Evolutionary conservation across 2,797 vertebrate genomes (phyloP).

Genomic region (Nyctibius grandis): DNA sequence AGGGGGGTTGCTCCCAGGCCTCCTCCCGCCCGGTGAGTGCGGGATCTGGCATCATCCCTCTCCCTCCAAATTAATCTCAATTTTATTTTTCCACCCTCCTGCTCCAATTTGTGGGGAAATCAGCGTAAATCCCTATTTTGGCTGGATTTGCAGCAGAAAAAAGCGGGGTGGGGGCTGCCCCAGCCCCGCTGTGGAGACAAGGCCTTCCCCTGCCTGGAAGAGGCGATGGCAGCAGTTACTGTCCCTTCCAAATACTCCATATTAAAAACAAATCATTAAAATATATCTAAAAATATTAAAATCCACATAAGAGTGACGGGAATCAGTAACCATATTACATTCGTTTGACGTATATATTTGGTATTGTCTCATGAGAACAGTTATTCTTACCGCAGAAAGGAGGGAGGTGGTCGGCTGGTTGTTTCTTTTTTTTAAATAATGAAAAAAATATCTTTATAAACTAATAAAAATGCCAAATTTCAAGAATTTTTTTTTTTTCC

Average conservation of each 20-base stretch:
- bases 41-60: neutral
- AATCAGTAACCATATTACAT: conserved; percentile 57
- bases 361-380: neutral
- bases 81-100: neutral
- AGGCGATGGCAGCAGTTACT: neutral
- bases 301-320: conserved; percentile 64
- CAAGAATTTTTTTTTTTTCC: neutral
- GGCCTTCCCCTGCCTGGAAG: conserved; percentile 7
- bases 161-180: neutral
- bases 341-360: neutral
- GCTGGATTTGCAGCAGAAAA: neutral
- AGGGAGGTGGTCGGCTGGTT: too few relatives aligned
- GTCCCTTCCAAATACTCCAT: conserved; percentile 54
- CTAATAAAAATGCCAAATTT: neutral
- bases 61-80: too few relatives aligned
- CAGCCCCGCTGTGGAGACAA: neutral
- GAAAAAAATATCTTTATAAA: neutral
- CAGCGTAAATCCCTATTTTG: accelerated
- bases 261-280: conserved; percentile 50
- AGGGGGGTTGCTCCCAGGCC: accelerated
- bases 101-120: neutral
- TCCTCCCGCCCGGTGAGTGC: neutral
- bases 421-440: too few relatives aligned
- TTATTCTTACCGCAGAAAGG: neutral
- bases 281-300: conserved; percentile 61